These are phyloP conservation scores for Meloidogyne hapla DNA, from an alignment of 1,140 invertebrate species.

Conservation along the genomic window DNA sequence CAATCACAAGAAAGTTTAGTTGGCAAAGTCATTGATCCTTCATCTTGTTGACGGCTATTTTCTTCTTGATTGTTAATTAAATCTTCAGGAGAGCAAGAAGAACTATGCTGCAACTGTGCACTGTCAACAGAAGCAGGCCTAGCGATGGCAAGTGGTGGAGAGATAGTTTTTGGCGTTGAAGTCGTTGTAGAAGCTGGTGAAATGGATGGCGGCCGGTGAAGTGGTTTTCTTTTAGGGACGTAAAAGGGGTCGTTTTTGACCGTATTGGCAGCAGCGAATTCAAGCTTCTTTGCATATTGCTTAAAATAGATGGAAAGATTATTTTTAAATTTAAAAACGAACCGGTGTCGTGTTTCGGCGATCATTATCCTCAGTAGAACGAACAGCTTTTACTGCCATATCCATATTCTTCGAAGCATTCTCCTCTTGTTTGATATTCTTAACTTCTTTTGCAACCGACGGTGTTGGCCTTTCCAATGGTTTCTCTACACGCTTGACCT, in stretches of 20 bases:
- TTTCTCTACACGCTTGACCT: background rate
- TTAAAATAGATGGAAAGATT: background rate
- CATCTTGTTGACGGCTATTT: background rate
- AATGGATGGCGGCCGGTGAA: constrained; percentile 21
- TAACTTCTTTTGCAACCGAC: background rate
- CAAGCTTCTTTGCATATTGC: background rate
- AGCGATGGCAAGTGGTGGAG: constrained; percentile 17
- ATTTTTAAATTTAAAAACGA: background rate
- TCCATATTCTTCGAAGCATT: background rate
- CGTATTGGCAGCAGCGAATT: background rate
- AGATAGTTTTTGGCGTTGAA: constrained; percentile 27
- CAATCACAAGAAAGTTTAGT: constrained; percentile 23
- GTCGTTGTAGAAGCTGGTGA: constrained; percentile 25
- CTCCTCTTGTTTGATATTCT: background rate
- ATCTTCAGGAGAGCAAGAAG: constrained; percentile 26
- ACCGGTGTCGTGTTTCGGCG: background rate
- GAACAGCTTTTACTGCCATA: background rate
- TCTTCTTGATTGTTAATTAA: constrained; percentile 1
- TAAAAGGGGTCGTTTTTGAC: constrained; percentile 20
- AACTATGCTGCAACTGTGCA: constrained; percentile 19
- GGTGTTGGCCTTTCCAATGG: background rate
- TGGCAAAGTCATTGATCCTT: constrained; percentile 24
- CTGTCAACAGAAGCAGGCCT: constrained; percentile 26
- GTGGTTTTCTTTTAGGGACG: constrained; percentile 14
- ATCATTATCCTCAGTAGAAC: background rate